Base-by-base conservation (phyloP, 2,113 vertebrate genomes). In the Ifrita kowaldi region DNA sequence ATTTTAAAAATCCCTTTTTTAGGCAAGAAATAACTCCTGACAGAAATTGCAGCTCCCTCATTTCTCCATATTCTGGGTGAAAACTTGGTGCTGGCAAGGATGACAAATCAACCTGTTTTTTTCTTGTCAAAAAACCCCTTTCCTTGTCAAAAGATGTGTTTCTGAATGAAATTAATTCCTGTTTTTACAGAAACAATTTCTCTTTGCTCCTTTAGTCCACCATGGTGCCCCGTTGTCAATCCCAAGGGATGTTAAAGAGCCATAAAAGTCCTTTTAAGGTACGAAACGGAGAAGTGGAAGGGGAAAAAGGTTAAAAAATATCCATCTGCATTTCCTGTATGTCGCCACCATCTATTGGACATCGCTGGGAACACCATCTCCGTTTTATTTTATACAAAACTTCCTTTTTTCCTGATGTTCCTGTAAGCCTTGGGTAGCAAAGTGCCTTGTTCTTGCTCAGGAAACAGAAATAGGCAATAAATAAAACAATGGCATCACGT, bases 171-270 rank as follows among this genome's bases (percentile, higher is more conserved):
- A n/a, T 22, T 47, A 30, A 10, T 26, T 33, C 32, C 37, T 76
- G 8, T 15, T 52, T 67, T 21, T 26, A 13, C 0, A 1, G 4
- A 1, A 46, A 33, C 0, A 5, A n/a, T n/a, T 57, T 27, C 0
- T 9, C 57, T 76, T 67, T 39, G 4, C 17, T 24, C 24, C 57
- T 67, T 42, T 26, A n/a, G 0, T 2, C 8, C 16, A 19, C 16
- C 3, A 0, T 0, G 6, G 26, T 19, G 20, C 63, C 41, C 44
- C 1, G 0, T 3, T 6, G 6, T 32, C 27, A 11, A 19, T 35
- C 59, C 41, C 7, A 2, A 37, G 16, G 19, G 46, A 19, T 5
- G 9, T 1, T 8, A 28, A 71, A 67, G 14, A 60, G 7, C n/a
- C 7, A 1, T 11, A 67, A 35, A 22, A 32, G 18, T 3, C 17